phyloP scores from a whole-genome alignment of 30 jellyfish, hydroid and myxozoan species.

The Phacellophora camtschatica region DNA sequence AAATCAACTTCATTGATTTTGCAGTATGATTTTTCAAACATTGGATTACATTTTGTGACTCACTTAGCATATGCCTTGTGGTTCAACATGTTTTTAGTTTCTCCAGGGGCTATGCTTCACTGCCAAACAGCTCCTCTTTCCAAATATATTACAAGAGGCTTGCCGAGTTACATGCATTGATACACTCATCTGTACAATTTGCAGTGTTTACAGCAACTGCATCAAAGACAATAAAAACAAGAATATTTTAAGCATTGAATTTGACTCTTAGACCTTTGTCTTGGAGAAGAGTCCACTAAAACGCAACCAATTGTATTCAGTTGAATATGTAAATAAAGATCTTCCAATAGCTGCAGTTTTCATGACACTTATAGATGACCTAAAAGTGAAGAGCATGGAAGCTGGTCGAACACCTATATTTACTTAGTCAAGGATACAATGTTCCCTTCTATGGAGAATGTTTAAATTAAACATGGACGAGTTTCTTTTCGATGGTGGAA shows the following conservation, averaged over 20 bases:
- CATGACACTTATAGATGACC: not conserved
- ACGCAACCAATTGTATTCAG: not conserved
- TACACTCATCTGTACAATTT: not conserved
- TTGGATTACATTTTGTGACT: not conserved
- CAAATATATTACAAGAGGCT: not conserved
- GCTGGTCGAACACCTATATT: not conserved
- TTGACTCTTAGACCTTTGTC: not conserved
- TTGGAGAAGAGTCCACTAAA: conserved; percentile 28
- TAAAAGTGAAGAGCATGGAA: not conserved
- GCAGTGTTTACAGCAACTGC: conserved; percentile 53
- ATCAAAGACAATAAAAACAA: conserved; percentile 4
- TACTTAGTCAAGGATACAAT: not conserved
- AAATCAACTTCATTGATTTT: not conserved
- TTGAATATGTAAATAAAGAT: not conserved
- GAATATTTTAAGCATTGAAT: not conserved
- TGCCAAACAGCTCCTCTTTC: not conserved
- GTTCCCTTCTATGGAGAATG: not conserved
- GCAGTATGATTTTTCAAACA: not conserved
- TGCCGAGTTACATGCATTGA: not conserved
- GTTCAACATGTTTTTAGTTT: not conserved
- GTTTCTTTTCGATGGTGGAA: not conserved
- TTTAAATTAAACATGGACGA: not conserved
- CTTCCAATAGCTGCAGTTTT: not conserved
- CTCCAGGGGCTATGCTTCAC: not conserved
- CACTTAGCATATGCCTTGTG: not conserved